These are phyloP conservation scores for Hyposmocoma kahamanoa DNA, from an alignment of 1,140 invertebrate species.

Conservation along the genomic window DNA sequence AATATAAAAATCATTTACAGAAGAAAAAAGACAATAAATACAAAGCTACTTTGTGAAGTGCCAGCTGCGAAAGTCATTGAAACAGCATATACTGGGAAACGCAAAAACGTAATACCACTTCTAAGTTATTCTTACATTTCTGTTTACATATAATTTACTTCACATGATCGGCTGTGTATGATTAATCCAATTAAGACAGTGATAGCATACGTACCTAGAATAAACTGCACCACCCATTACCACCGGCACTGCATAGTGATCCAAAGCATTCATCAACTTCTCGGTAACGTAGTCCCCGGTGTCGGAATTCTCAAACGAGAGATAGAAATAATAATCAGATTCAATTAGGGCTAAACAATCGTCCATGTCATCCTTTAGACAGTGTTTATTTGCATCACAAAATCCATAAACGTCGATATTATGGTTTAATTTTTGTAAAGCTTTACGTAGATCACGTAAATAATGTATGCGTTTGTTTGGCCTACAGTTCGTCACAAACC, in stretches of 20 bases:
- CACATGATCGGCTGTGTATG: no score
- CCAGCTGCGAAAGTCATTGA: no score
- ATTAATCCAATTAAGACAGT: no score
- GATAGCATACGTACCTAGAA: no score
- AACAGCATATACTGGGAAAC: no score
- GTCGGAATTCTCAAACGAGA: constrained; percentile 78
- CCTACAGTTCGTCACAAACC: constrained; percentile 77
- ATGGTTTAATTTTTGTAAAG: constrained; percentile 35
- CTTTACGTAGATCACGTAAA: constrained; percentile 72
- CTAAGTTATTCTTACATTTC: no score
- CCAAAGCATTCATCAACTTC: constrained; percentile 9
- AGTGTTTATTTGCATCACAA: constrained; percentile 66
- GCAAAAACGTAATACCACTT: no score
- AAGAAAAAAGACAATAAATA: no score
- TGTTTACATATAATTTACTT: no score
- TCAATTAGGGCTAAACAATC: constrained; percentile 54
- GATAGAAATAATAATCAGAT: constrained; percentile 76
- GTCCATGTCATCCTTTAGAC: constrained; percentile 15
- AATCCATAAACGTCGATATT: constrained; percentile 78
- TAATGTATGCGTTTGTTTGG: constrained; percentile 67
- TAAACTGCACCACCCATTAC: constrained; percentile 32
- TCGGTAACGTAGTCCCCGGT: constrained; percentile 76
- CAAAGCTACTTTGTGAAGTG: no score
- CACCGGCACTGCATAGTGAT: constrained; percentile 5
- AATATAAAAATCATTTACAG: no score